Base-by-base conservation (phyloP, 1,140 invertebrate species). In the Lutraria rhynchaena region DNA sequence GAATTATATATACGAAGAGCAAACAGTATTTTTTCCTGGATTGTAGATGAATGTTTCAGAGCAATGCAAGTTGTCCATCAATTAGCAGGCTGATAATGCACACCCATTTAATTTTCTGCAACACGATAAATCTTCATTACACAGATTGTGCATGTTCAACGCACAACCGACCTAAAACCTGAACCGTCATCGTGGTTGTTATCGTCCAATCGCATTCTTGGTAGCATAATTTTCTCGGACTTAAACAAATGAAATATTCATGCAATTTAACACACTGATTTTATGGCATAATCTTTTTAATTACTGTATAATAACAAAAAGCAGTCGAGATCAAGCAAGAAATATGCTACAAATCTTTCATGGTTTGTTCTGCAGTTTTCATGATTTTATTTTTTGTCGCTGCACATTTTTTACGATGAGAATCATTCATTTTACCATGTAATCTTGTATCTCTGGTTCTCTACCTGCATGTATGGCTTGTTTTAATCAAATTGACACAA, bases 31-130 rank as follows among this genome's bases (percentile, higher is more conserved):
- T 41, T 5, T 15, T 41, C 37, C 15, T 41, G 37, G 5, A 15
- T 15, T 7, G 37, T 41, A 41, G 37, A 41, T 41, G 37, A 15
- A 41, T 41, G 41, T 65, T 22, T 24, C 13, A 4, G 19, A 35
- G 53, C 13, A 44, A 57, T 17, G 33, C 3, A n/a, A 35, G 11
- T 57, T 46, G 22, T 71, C 29, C 51, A 55, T 57, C 51, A 71
- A 71, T 57, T 57, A 57, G 17, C 17, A 24, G 1, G 31, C 17
- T 13, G 46, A 41, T 22, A 29, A 57, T 71, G 69, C 51, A 27
- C 69, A 55, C n/a, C 19, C 49, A 57, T 71, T 41, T 57, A 71
- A 71, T 71, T 57, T 71, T 57, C 51, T 71, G 29, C 22, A 9
- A n/a, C 46, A 29, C 19, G 29, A 57, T 71, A 71, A 27, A 71